Conservation (phyloP, 2,113 vertebrate genomes). For the Vimba vimba region DNA sequence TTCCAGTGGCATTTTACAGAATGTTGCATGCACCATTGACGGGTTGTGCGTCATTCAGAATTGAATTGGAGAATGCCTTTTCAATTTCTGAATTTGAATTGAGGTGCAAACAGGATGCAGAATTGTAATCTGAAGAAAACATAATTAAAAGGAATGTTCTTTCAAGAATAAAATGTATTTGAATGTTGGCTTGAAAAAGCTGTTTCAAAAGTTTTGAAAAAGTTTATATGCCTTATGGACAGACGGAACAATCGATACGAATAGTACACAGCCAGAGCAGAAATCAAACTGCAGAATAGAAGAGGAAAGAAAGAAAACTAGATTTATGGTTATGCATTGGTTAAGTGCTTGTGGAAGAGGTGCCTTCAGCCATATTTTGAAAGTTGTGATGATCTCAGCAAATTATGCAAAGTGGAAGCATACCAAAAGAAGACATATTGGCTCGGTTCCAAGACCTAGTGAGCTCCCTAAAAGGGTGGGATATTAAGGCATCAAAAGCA, state of each 20-base stretch:
- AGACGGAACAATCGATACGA: neutral
- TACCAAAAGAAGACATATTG: neutral
- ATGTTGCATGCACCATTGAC: neutral
- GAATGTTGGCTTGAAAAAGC: neutral
- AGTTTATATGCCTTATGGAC: neutral
- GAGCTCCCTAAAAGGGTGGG: neutral
- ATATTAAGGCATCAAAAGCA: neutral
- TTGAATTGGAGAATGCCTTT: neutral
- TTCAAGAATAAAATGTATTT: too few species aligned
- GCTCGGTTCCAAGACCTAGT: neutral
- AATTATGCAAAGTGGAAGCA: neutral
- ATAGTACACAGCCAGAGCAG: too few species aligned
- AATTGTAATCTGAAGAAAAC: neutral
- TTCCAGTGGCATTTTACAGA: neutral
- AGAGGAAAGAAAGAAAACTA: neutral
- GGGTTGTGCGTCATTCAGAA: slow-evolving; percentile 15
- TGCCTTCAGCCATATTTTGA: neutral
- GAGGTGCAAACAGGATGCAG: neutral
- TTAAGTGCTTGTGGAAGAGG: neutral
- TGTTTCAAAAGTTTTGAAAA: too few species aligned
- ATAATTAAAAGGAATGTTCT: too few species aligned
- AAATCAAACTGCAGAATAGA: neutral
- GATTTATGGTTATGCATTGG: slow-evolving; percentile 15
- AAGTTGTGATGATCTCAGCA: neutral
- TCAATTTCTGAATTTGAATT: neutral